Evolutionary conservation across 2,113 vertebrate species (phyloP), one percentile per base, ranked within the genome.

Genomic region (Pholis gunnellus): DNA sequence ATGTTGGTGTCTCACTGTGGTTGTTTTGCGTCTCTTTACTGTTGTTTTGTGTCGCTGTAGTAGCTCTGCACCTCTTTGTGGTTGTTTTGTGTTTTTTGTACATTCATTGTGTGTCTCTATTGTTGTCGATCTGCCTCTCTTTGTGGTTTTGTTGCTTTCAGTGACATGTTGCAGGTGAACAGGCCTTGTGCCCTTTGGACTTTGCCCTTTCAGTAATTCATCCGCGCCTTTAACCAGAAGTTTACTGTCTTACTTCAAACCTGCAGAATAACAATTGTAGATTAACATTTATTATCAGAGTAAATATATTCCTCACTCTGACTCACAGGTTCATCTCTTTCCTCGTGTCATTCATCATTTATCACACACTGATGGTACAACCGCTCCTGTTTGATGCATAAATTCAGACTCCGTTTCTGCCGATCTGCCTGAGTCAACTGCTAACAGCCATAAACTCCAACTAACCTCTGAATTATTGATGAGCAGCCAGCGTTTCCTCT

Each of bases 381-480:
- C 46, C 7, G 72, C 56, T 73, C 31, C 38, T 27, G 72, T 72
- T 67, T 77, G 68, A 73, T 71, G 66, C 83, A 75, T 71, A 17
- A 81, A 81, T 61, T 72, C 60, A 66, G 78, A 59, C 61, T 80
- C 15, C 65, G 57, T 38, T 66, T 81, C 74, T 78, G 63, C 56
- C 13, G 38, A 75, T 76, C 57, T 64, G 67, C 81, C 71, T 34
- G 70, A 81, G 86, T 81, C 63, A 64, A 73, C 56, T 46, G 64
- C 65, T 36, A 69, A 81, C 69, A 66, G 65, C 15, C 78, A 22
- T 56, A 81, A 80, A 78, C 85, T 77, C 31, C 34, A 44, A 46
- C 52, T 9, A 65, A 61, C 71, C 48, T 70, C 56, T 79, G 66
- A 78, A 88, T 68, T 72, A 82, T 84, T 82, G 75, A 84, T 75